Evolutionary conservation across 2,888 invertebrate species (phyloP), one percentile per base, ranked within the genome.

Genomic region (Ryuthela nishihirai): DNA sequence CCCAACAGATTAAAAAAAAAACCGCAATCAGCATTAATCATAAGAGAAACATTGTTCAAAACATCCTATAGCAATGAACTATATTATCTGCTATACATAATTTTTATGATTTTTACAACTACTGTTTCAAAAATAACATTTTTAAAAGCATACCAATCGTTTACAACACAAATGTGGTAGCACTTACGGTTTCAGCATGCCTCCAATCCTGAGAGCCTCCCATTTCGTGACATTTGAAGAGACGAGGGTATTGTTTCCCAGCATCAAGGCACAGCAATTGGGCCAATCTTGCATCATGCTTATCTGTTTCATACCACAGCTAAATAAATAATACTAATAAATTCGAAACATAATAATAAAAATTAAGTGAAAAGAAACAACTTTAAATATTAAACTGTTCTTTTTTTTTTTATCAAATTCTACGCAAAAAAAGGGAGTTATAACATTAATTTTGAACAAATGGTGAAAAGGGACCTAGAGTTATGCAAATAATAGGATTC

Each of bases 141-240:
- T 25, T 24, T 1, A 41, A 41, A n/a, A 29, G 12, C n/a, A 4
- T 34, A 34, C 34, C n/a, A 9, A 34, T n/a, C 34, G 5, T n/a
- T 34, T 5, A 34, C 12, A 34, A 38, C 2, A 38, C 3, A 36
- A 36, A 36, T 44, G 7, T 26, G 5, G 10, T 17, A n/a, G 15
- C n/a, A 46, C 46, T 40, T 75, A 88, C 88, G 68, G 82, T 76
- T 62, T 82, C 83, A 64, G 84, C 85, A 71, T 88, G 86, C 47
- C 83, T 84, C 97, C 97, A 98, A 70, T 91, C 89, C 75, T 97
- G 97, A 65, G 87, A 83, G 0, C 88, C 89, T 10, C 88, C 86
- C 78, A 90, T 85, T 73, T 90, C 91, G 70, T 94, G 94, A 70
- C 97, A 97, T 75, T 97, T 95, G 67, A 87, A 84, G 9, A 97